A percentile compares a stretch with the other conserved stretches of the same genome.
phyloP scores from a whole-genome alignment of 2,113 vertebrate genomes.

The Lepus timidus region DNA sequence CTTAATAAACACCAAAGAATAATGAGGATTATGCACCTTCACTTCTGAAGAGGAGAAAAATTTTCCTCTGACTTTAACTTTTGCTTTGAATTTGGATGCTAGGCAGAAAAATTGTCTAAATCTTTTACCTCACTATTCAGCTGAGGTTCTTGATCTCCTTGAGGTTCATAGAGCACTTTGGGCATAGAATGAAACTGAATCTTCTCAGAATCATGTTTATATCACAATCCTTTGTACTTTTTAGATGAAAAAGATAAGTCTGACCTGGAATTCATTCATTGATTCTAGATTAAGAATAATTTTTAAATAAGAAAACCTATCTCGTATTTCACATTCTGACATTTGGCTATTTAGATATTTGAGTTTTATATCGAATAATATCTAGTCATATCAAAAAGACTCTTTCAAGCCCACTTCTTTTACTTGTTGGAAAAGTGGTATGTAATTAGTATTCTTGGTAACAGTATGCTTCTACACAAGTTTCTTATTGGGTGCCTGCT shows the following conservation, averaged over 20 bases:
- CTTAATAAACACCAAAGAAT: slow-evolving; percentile 42
- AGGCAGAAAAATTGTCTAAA: not conserved
- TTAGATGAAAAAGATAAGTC: fast-evolving
- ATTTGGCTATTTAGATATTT: not conserved
- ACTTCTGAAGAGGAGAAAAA: not conserved
- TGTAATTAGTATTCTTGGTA: not conserved
- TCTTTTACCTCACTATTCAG: not conserved
- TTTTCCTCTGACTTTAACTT: not conserved
- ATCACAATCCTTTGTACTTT: not conserved
- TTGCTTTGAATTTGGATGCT: not conserved
- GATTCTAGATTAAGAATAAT: not conserved
- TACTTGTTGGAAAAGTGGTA: not conserved
- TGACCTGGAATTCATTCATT: not conserved
- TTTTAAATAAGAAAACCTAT: slow-evolving; percentile 37
- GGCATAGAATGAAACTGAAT: not conserved
- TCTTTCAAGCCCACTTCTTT: not conserved
- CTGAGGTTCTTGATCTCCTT: not conserved
- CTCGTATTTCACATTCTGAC: not conserved
- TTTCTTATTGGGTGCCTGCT: not conserved
- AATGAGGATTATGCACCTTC: not conserved
- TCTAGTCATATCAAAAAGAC: not conserved
- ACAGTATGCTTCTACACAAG: not conserved
- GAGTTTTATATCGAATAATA: not conserved
- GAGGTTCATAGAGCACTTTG: not conserved
- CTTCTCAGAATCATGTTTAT: not conserved